These are phyloP conservation scores for Ophthalmolycus amberensis DNA, from an alignment of 2,113 vertebrate species.

Conservation along the genomic window DNA sequence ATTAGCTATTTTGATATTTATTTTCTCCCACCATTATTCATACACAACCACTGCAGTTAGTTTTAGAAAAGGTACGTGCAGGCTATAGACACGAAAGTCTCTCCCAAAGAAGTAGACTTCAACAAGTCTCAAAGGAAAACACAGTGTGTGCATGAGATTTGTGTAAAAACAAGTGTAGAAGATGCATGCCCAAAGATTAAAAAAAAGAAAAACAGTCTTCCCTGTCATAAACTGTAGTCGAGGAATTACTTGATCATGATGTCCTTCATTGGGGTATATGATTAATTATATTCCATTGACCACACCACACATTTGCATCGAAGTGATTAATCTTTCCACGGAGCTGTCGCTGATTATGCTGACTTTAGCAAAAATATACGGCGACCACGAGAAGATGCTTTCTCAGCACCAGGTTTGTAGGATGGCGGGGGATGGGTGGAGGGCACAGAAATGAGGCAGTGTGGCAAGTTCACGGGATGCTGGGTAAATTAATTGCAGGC, in stretches of 20 bases:
- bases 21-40: not conserved
- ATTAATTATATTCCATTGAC: constrained; percentile 68
- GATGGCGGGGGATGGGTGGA: constrained; percentile 43
- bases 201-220: not conserved
- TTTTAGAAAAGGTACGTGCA: not conserved
- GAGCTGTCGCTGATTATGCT: constrained; percentile 79
- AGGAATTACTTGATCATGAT: constrained; percentile 14
- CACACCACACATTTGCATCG: constrained; percentile 46
- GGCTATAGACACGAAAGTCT: not conserved
- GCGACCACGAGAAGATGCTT: constrained; percentile 68
- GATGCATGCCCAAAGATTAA: not conserved
- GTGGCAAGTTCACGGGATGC: constrained; percentile 70
- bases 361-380: constrained; percentile 70
- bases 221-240: not conserved
- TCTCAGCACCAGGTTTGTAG: constrained; percentile 69
- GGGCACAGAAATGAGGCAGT: constrained; percentile 59
- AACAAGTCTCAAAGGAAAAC: not conserved
- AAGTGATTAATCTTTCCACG: constrained; percentile 77
- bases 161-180: constrained; percentile 8
- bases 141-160: not conserved
- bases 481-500: constrained; percentile 82
- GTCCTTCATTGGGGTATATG: constrained; percentile 42
- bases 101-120: not conserved
- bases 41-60: not conserved
- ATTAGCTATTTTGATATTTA: not conserved